phyloP scores from a whole-genome alignment of 2,113 vertebrate species.

The Peromyscus leucopus region DNA sequence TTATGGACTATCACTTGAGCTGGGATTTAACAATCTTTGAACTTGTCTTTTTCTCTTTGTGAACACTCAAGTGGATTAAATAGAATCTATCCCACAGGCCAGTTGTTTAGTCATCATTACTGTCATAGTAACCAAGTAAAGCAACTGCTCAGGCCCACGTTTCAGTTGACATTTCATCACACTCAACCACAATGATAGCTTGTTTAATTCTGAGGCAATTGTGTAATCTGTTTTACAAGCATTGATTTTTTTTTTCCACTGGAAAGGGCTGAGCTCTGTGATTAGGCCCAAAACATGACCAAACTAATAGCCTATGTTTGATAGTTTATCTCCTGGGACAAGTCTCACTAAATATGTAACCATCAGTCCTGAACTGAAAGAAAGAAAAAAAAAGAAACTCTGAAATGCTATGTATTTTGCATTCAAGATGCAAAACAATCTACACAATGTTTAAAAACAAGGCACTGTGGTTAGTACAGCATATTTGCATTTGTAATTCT shows the following conservation, averaged over 20 bases:
- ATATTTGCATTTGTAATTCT: neutral
- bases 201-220: slow-evolving; percentile 31
- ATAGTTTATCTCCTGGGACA: neutral
- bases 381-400: neutral
- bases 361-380: neutral
- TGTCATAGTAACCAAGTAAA: slow-evolving; percentile 60
- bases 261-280: slow-evolving; percentile 6
- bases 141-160: slow-evolving; percentile 28
- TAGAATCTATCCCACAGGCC: slow-evolving; percentile 25
- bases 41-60: slow-evolving; percentile 71
- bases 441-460: neutral
- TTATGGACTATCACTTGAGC: slow-evolving; percentile 28
- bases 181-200: slow-evolving; percentile 36
- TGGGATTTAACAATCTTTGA: slow-evolving; percentile 44
- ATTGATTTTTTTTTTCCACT: neutral
- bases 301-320: slow-evolving; percentile 33
- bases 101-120: slow-evolving; percentile 51
- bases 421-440: neutral
- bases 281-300: neutral
- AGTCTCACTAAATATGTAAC: neutral
- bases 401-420: neutral
- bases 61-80: slow-evolving; percentile 3
- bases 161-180: slow-evolving; percentile 54
- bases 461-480: neutral
- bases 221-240: neutral